Percentiles rank a stretch among this genome's conserved stretches.
Evolutionary conservation across 2,797 vertebrate species (phyloP).

Genomic region (Coracias cyanogaster): DNA sequence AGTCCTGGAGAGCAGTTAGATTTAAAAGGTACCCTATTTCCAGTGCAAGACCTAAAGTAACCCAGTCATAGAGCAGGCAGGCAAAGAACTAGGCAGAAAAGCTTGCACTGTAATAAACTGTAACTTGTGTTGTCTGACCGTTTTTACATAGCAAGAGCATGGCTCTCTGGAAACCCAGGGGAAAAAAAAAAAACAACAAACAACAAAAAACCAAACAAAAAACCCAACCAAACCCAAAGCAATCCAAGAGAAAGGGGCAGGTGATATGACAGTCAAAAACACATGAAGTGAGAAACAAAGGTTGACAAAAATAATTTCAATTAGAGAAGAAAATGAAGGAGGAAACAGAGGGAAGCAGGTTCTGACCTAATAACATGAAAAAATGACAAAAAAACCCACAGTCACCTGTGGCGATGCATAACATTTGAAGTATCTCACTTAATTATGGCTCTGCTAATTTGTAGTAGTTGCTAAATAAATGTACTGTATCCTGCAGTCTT

Average conservation of each 20-base stretch:
- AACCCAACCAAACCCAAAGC: too few species aligned
- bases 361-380: conserved; percentile 12
- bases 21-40: not conserved
- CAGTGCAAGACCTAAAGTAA: not conserved
- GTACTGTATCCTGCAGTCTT: not conserved
- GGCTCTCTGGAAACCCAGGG: not conserved
- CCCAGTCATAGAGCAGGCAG: not conserved
- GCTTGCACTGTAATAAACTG: rapidly evolving
- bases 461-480: not conserved
- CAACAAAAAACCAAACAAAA: not conserved
- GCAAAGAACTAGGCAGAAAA: not conserved
- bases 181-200: not conserved
- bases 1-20: not conserved
- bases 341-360: not conserved
- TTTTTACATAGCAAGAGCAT: not conserved
- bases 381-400: not conserved
- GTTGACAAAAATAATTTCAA: not conserved
- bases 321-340: not conserved
- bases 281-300: not conserved
- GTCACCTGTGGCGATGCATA: not conserved
- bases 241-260: not conserved
- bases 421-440: not conserved
- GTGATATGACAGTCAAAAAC: not conserved
- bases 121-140: not conserved
- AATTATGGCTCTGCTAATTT: conserved; percentile 20